Percentiles rank a stretch among this genome's conserved stretches.
Evolutionary conservation across 2,797 vertebrate genomes (phyloP).

Genomic region (Toxotes lorentzi): DNA sequence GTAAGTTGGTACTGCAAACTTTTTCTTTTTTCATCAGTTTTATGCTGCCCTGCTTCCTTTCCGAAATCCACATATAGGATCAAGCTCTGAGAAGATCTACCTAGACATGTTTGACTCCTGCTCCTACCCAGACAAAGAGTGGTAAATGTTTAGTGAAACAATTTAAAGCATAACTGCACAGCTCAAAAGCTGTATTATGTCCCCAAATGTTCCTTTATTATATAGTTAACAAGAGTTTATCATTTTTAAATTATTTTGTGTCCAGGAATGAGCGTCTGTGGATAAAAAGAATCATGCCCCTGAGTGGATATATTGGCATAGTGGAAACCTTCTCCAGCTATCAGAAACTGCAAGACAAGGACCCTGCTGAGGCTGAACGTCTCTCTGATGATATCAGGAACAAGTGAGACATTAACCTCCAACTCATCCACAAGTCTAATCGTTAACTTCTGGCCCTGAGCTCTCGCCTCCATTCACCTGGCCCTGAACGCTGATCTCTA

Average conservation of each 20-base stretch:
- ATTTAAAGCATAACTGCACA: background rate
- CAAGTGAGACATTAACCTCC: constrained; percentile 66
- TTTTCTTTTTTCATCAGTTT: constrained; percentile 43
- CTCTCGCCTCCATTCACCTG: constrained; percentile 25
- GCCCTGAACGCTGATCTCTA: background rate
- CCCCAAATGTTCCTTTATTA: background rate
- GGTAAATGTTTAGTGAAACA: constrained; percentile 72
- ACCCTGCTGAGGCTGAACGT: constrained; percentile 72
- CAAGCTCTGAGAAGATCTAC: constrained; percentile 54
- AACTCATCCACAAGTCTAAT: constrained; percentile 8
- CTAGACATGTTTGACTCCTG: constrained; percentile 79
- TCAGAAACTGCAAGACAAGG: constrained; percentile 67
- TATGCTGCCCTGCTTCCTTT: constrained; percentile 64
- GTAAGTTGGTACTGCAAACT: background rate
- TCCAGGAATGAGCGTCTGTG: constrained; percentile 73
- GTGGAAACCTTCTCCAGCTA: constrained; percentile 78
- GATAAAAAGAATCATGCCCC: constrained; percentile 49
- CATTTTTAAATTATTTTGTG: background rate
- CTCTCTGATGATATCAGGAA: constrained; percentile 66
- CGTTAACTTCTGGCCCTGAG: constrained; percentile 9
- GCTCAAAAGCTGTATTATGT: background rate
- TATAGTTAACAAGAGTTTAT: too few species aligned
- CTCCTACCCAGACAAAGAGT: constrained; percentile 83
- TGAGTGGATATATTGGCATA: constrained; percentile 76
- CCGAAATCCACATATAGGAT: constrained; percentile 48